Evolutionary conservation across 2,888 invertebrate species (phyloP), one percentile per base, ranked within the genome.

Genomic region (Azorinus chamasolen): DNA sequence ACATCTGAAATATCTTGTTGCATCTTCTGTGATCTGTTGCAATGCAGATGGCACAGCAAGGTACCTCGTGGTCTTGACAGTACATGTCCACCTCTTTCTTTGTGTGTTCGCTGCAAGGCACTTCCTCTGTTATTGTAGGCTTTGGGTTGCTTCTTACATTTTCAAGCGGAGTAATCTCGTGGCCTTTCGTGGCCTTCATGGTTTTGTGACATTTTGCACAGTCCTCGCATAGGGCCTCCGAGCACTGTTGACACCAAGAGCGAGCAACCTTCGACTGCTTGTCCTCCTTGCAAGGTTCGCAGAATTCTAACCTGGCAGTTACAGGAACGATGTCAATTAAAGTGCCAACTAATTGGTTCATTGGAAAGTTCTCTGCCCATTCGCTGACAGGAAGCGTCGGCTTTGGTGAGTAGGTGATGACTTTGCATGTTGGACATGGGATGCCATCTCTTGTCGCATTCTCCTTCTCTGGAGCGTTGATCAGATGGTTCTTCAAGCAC

Each of bases 201-300:
- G 85, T 76, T 46, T 69, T 70, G 58, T 85, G 85, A 57, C 77
- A 82, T 43, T 78, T 77, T 10, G 82, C 66, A 41, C 83, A 83
- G 10, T 83, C 83, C 22, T 79, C 79, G 25, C 85, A 85, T 10
- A 85, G 48, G 4, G 83, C 79, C 53, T 85, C 85, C 12, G 65
- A 22, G 46, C 85, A 85, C 22, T 85, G 76, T 22, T 82, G 73
- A 45, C 85, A 85, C 82, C 83, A 85, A 0, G 81, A 76, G 8
- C 65, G 65, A 0, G 85, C 85, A 16, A 81, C 54, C 32, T 82
- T 77, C 20, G 82, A 66, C 51, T 75, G 69, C 45, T 70, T 62
- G 25, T 68, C 68, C 12, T 74, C 70, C 68, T 79, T 79, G 45
- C 85, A 85, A 10, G 85, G 85, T 18, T 85, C 83, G 53, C 85